Evolutionary conservation across 2,113 vertebrate species (phyloP), one percentile per base, ranked within the genome.

Genomic region (Brevimyrus niger): DNA sequence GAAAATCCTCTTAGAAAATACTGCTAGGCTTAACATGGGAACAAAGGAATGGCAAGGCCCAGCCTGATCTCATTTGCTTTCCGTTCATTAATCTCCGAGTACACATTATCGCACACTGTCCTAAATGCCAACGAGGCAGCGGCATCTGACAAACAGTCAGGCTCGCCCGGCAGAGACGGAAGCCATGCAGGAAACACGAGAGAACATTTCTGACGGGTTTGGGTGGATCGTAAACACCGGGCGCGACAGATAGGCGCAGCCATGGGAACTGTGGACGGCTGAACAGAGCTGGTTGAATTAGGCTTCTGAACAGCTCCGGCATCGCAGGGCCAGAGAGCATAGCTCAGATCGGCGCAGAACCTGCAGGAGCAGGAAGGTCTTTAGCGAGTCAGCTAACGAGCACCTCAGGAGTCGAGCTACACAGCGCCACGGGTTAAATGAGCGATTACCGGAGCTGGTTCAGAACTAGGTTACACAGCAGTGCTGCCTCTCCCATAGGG

Each of bases 401-500:
- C 61, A 31, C 61, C 38, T 80, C 35, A 42, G 35, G 73, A 38
- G 35, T 0, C 2, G 17, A 80, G 42, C 35, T 38, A 80, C 73
- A 80, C 27, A 7, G 35, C 6, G 1, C 31, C 35, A 42, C 13
- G 15, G 73, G 35, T 80, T 35, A 80, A 80, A 80, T 69, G n/a
- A 82, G 47, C 17, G 88, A 82, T 83, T 89, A 55, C 61, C 21
- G 15, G 73, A 13, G 19, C 44, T 82, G 38, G 31, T 46, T 89
- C 38, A 19, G 9, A 38, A 89, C 31, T 69, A 15, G 55, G 44
- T 73, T 58, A 27, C 61, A 19, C 21, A 21, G 15, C 44, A 51
- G 27, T 35, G 53, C 55, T 44, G 31, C 38, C 48, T 6, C 50
- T 82, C 42, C 92, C 83, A 91, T 89, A 94, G 94, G 93, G 90